Evolutionary conservation across 2,888 invertebrate species (phyloP).

Genomic region (Ormyrus pomaceus): DNA sequence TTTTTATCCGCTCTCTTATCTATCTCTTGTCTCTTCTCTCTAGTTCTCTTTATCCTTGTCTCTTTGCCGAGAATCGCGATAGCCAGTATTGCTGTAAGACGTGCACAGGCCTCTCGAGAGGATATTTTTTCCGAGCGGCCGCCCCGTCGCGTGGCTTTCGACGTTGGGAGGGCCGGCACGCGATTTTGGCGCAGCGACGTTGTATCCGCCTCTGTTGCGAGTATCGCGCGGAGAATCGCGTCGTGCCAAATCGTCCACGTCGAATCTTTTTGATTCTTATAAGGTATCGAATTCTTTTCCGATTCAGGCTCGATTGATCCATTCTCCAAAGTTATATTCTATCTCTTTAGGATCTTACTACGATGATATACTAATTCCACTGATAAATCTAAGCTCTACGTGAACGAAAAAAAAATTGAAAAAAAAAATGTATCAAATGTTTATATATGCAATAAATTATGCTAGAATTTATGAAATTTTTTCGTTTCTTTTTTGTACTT

Average conservation of each 20-base stretch:
- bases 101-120: constrained; percentile 12
- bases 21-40: too few relatives aligned
- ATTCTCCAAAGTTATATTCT: constrained; percentile 64
- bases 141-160: background rate
- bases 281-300: constrained; percentile 49
- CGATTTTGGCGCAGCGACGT: constrained; percentile 5
- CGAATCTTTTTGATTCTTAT: constrained; percentile 51
- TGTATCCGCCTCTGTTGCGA: constrained; percentile 9
- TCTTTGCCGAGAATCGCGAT: constrained; percentile 19
- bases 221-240: constrained; percentile 51
- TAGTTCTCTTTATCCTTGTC: too few relatives aligned
- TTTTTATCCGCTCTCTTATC: constrained; percentile 15
- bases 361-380: constrained; percentile 66
- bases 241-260: constrained; percentile 68
- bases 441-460: constrained; percentile 74
- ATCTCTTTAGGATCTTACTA: constrained; percentile 66
- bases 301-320: constrained; percentile 26
- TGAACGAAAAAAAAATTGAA: constrained; percentile 58
- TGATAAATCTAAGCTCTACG: constrained; percentile 68
- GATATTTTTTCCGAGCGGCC: background rate
- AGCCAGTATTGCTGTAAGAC: constrained; percentile 24
- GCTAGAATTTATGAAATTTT: constrained; percentile 63
- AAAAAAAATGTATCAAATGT: constrained; percentile 72
- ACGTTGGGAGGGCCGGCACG: background rate
- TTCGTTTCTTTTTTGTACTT: background rate